These are phyloP conservation scores for Drosophila conformis DNA, from an alignment of 2,888 invertebrate species.

Conservation along the genomic window DNA sequence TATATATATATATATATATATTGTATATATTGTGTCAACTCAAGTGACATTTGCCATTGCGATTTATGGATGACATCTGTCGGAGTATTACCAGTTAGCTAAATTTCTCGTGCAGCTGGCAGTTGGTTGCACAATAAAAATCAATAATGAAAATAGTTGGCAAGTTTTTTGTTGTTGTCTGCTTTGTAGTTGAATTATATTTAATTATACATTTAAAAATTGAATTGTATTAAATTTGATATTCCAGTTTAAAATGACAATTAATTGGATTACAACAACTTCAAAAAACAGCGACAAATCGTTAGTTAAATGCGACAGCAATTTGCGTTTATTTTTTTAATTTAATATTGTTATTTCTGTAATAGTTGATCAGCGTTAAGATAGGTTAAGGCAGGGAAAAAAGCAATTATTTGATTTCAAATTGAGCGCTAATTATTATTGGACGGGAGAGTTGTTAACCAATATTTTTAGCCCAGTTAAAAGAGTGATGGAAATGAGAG, in stretches of 20 bases:
- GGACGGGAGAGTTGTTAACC: neutral
- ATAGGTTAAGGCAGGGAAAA: neutral
- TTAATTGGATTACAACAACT: slow-evolving; percentile 72
- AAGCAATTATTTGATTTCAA: neutral
- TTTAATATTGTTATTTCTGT: neutral
- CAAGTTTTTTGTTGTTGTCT: slow-evolving; percentile 23
- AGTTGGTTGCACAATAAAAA: slow-evolving; percentile 38
- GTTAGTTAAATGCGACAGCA: slow-evolving; percentile 44
- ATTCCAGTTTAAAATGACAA: slow-evolving; percentile 75
- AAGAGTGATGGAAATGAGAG: neutral
- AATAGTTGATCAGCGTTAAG: slow-evolving; percentile 18
- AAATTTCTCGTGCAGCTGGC: slow-evolving; percentile 1
- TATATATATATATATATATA: too few relatives aligned
- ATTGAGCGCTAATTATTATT: neutral
- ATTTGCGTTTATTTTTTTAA: slow-evolving; percentile 12
- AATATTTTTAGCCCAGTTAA: slow-evolving; percentile 3
- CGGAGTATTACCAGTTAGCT: neutral
- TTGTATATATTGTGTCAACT: neutral
- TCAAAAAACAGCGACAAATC: slow-evolving; percentile 28
- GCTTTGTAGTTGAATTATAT: slow-evolving; percentile 58
- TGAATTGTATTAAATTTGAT: slow-evolving; percentile 76
- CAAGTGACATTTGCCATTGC: neutral
- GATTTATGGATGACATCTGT: neutral
- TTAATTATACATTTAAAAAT: slow-evolving; percentile 73
- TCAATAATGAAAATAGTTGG: slow-evolving; percentile 71